These are phyloP conservation scores for Lasioglossum lativentre DNA, from an alignment of 2,888 invertebrate species.

Conservation along the genomic window DNA sequence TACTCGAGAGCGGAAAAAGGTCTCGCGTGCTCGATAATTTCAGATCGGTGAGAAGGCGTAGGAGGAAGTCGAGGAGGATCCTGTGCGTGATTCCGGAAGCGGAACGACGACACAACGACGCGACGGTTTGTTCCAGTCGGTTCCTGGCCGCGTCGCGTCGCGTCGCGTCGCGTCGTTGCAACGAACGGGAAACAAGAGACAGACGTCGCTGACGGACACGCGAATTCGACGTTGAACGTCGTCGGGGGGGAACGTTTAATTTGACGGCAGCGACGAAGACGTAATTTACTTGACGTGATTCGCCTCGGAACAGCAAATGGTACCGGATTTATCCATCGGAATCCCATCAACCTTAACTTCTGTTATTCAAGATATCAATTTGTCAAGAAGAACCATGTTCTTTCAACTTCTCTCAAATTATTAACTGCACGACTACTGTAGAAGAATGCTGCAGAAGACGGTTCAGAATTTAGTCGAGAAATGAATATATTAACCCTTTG, in stretches of 20 bases:
- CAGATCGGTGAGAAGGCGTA: constrained; percentile 41
- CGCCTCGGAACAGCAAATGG: too few species aligned
- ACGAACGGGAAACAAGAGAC: constrained; percentile 40
- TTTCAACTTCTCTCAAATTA: not conserved
- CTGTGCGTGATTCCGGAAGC: constrained; percentile 59
- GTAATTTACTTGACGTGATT: not conserved
- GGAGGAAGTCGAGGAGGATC: constrained; percentile 38
- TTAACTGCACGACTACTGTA: too few species aligned
- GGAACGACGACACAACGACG: constrained; percentile 41
- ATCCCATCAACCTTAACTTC: not conserved
- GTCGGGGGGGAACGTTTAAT: constrained; percentile 63
- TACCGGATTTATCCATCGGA: not conserved
- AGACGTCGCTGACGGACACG: constrained; percentile 69
- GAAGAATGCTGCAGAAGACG: too few species aligned
- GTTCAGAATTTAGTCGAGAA: not conserved
- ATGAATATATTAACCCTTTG: not conserved
- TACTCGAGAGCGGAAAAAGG: constrained; percentile 42
- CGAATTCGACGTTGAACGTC: constrained; percentile 82
- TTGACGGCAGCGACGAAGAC: not conserved
- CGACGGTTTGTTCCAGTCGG: constrained; percentile 25
- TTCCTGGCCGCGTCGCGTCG: constrained; percentile 21
- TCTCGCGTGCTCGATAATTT: constrained; percentile 54
- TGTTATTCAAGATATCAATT: not conserved
- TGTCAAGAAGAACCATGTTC: not conserved
- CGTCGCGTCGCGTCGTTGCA: constrained; percentile 39